phyloP scores from a whole-genome alignment of 2,888 invertebrate genomes.

The Epiblema foenella region DNA sequence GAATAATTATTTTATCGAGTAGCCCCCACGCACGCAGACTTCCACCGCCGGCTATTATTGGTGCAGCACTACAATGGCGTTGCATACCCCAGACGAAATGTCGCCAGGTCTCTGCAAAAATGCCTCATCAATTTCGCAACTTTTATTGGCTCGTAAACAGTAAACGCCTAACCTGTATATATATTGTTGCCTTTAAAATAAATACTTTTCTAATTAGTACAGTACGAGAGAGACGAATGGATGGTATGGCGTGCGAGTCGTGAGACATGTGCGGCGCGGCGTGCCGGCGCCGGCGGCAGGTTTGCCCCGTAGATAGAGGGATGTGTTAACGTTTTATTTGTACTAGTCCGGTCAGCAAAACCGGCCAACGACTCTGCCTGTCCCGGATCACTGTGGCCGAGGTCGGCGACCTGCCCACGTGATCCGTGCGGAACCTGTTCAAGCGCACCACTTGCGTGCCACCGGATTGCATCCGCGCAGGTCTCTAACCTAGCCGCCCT shows the following conservation, averaged over 20 bases:
- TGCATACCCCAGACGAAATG: slow-evolving; percentile 72
- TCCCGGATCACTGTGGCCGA: slow-evolving; percentile 68
- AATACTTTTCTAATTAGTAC: not conserved
- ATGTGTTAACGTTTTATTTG: slow-evolving; percentile 45
- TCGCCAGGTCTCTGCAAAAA: slow-evolving; percentile 72
- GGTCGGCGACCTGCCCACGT: slow-evolving; percentile 77
- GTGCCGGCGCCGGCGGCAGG: not conserved
- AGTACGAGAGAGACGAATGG: not conserved
- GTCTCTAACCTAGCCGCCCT: slow-evolving; percentile 52
- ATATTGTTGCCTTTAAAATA: not conserved
- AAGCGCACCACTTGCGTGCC: slow-evolving; percentile 70
- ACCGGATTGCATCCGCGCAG: slow-evolving; percentile 58
- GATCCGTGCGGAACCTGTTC: slow-evolving; percentile 78
- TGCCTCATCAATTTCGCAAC: slow-evolving; percentile 71
- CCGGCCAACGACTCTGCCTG: slow-evolving; percentile 34
- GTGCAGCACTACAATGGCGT: slow-evolving; percentile 72
- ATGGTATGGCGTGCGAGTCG: not conserved
- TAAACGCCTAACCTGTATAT: not conserved
- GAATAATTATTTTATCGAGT: slow-evolving; percentile 9
- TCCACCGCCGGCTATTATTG: slow-evolving; percentile 63
- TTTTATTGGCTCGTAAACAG: slow-evolving; percentile 22
- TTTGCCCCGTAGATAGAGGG: slow-evolving; percentile 9
- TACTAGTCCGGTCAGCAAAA: slow-evolving; percentile 35
- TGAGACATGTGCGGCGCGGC: no score
- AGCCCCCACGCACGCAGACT: slow-evolving; percentile 55